Base-by-base conservation (phyloP, 2,113 vertebrate genomes). In the Stercorarius parasiticus region DNA sequence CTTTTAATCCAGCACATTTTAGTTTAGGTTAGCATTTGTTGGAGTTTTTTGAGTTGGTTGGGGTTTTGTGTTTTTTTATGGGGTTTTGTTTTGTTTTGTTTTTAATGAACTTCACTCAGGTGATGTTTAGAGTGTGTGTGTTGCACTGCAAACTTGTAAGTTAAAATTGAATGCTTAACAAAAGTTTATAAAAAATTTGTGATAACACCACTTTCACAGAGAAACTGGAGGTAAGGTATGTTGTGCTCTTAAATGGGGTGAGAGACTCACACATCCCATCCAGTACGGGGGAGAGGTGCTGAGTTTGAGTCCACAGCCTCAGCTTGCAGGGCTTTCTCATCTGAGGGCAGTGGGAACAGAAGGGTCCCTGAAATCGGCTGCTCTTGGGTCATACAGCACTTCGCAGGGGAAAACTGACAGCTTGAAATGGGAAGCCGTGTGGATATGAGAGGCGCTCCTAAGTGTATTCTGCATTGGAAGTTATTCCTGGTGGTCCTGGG, bases 1-100 rank as follows among this genome's bases (percentile, higher is more conserved):
- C 73, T 91, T 94, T 91, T 77, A 82, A 93, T 95, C 81, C 70
- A 85, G 86, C 69, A 30, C 67, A n/a, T 93, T 88, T 92, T 21
- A 84, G 78, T 82, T 89, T 40, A 56, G 77, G 38, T 78, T 84
- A 40, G 89, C 32, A 15, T 87, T 95, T 69, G 36, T 19, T 87
- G 86, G 73, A 72, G 81, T 45, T 55, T 90, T 62, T 26, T 40
- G 43, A 78, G 50, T 42, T 62, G 43, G 26, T 36, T 87, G 77
- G 11, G 22, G 0, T 7, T 26, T 62, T 36, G 47, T 55, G 18
- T 70, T 92, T 72, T n/a, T 70, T 80, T 49, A 27, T 7, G 7
- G 26, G 6, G 3, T 2, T 47, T 66, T 8, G 34, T 62, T 62
- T 7, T 42, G 9, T 45, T 78, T 91, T n/a, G 25, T 11, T 13